These are phyloP conservation scores for Equus quagga DNA, from an alignment of 2,113 vertebrate genomes.

Conservation along the genomic window DNA sequence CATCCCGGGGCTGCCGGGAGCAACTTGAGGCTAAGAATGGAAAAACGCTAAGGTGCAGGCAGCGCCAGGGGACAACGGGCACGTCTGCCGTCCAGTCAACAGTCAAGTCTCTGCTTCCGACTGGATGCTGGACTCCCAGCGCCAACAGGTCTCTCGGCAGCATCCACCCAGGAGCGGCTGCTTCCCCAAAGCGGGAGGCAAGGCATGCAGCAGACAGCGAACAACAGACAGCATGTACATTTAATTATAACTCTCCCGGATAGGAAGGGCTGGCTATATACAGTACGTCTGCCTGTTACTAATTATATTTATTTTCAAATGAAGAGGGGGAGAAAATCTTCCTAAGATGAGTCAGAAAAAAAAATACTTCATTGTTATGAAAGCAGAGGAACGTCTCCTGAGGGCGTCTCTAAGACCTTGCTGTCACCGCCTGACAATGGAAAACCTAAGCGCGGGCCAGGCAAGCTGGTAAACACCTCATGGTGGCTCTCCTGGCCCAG, in stretches of 20 bases:
- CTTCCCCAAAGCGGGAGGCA: background rate
- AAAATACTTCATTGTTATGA: slow-evolving; percentile 84
- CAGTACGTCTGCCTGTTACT: slow-evolving; percentile 82
- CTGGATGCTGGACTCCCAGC: background rate
- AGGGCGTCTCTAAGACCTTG: slow-evolving; percentile 84
- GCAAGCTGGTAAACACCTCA: slow-evolving; percentile 88
- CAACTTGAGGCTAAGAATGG: background rate
- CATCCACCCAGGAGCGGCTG: background rate
- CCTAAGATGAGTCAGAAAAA: slow-evolving; percentile 85
- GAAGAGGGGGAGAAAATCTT: slow-evolving; percentile 12
- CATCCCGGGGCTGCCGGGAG: background rate
- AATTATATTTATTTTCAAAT: slow-evolving; percentile 84
- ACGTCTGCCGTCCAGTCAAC: background rate
- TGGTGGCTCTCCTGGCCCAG: slow-evolving; percentile 89
- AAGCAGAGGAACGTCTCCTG: slow-evolving; percentile 87
- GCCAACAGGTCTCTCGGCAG: background rate
- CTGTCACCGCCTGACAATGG: slow-evolving; percentile 87
- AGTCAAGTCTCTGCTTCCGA: background rate
- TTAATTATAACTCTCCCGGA: slow-evolving; percentile 63
- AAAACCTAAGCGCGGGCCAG: slow-evolving; percentile 86
- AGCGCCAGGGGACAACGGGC: fast-evolving
- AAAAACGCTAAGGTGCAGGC: fast-evolving
- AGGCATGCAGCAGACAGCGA: slow-evolving; percentile 35
- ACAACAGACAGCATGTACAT: slow-evolving; percentile 34
- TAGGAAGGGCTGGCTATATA: slow-evolving; percentile 61